These are phyloP conservation scores for Hymenochirus boettgeri DNA, from an alignment of 2,113 vertebrate species.

Conservation along the genomic window DNA sequence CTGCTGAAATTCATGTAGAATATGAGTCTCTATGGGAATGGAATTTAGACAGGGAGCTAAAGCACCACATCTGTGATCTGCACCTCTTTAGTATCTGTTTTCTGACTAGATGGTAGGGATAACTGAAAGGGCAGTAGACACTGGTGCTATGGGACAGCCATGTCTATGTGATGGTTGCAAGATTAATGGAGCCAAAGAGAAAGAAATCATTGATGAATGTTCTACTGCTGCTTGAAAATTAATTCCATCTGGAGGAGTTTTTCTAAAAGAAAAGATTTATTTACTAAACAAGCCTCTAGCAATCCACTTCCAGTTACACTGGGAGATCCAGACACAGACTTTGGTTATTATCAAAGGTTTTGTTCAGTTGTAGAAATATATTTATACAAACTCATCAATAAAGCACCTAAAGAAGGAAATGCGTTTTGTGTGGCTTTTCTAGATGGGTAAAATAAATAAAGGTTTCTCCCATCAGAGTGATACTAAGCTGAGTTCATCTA, in stretches of 20 bases:
- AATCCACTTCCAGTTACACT: background rate
- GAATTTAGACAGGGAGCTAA: constrained; percentile 14
- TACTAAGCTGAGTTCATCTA: too few relatives aligned
- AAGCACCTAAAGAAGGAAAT: too few relatives aligned
- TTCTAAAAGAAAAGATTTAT: constrained; percentile 11
- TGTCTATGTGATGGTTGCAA: constrained; percentile 27
- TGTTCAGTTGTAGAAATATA: too few relatives aligned
- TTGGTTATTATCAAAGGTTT: too few relatives aligned
- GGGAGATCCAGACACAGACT: background rate
- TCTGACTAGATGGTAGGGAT: constrained; percentile 17
- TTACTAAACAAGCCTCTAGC: background rate
- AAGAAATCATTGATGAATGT: constrained; percentile 32
- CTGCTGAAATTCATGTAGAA: constrained; percentile 14
- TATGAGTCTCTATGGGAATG: constrained; percentile 16
- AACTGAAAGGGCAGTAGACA: constrained; percentile 18
- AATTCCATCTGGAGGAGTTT: constrained; percentile 26
- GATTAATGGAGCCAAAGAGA: constrained; percentile 33
- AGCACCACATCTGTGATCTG: constrained; percentile 28
- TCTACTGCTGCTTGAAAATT: constrained; percentile 24
- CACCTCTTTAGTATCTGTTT: constrained; percentile 23
- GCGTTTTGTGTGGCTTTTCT: too few relatives aligned
- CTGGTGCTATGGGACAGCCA: constrained; percentile 26
- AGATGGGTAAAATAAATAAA: too few relatives aligned
- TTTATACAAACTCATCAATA: too few relatives aligned
- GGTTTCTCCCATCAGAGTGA: too few relatives aligned